Conservation (phyloP, 2,113 vertebrate genomes). For the Phylloscopus whistleri region DNA sequence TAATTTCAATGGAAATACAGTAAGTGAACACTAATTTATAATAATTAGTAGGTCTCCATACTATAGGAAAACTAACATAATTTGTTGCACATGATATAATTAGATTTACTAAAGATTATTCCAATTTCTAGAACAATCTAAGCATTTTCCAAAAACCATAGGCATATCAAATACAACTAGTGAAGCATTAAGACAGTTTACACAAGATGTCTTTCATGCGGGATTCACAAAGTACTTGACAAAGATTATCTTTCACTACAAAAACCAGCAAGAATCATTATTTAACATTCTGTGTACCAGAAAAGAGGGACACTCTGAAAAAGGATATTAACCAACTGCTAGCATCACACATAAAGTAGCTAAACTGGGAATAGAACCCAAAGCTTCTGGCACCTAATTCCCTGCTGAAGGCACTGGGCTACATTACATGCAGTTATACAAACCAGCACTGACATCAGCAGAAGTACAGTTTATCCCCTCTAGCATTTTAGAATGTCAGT, state of each 20-base stretch:
- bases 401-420: not conserved
- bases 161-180: not conserved
- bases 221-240: not conserved
- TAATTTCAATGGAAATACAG: not conserved
- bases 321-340: not conserved
- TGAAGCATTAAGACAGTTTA: not conserved
- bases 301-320: not conserved
- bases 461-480: conserved; percentile 60
- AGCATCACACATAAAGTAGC: not conserved
- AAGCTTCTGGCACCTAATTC: conserved; percentile 28
- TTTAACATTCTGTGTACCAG: not conserved
- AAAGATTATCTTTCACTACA: not conserved
- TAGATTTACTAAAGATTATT: not conserved
- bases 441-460: conserved; percentile 50
- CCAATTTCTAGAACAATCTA: not conserved
- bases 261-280: not conserved
- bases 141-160: not conserved
- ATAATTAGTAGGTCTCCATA: not conserved
- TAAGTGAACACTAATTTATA: not conserved
- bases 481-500: conserved; percentile 51
- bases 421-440: conserved; percentile 17
- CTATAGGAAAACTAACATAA: not conserved
- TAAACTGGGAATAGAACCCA: conserved; percentile 25
- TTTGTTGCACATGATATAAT: not conserved
- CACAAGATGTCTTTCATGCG: not conserved